Evolutionary conservation across 2,888 invertebrate genomes (phyloP).

Genomic region (Diaphora mendica): DNA sequence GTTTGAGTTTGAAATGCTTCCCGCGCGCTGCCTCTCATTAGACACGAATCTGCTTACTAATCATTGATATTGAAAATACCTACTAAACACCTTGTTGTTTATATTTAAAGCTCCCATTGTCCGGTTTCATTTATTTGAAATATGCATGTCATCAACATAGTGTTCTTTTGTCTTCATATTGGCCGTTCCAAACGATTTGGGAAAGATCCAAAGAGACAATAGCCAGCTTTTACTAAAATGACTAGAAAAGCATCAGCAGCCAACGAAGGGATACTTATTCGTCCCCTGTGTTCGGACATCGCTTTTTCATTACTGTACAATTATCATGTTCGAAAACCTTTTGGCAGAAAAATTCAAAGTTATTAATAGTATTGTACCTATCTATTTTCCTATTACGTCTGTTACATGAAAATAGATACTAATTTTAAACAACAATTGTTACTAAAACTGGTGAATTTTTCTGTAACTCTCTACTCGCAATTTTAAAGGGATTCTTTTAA

Average conservation of each 20-base stretch:
- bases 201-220: slow-evolving; percentile 73
- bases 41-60: slow-evolving; percentile 22
- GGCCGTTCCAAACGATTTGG: slow-evolving; percentile 63
- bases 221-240: slow-evolving; percentile 76
- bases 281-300: background rate
- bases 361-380: background rate
- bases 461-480: background rate
- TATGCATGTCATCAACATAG: slow-evolving; percentile 62
- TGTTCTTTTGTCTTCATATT: slow-evolving; percentile 70
- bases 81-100: slow-evolving; percentile 33
- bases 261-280: background rate
- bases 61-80: slow-evolving; percentile 37
- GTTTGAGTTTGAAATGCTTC: slow-evolving; percentile 56
- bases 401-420: too few species aligned
- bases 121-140: slow-evolving; percentile 56
- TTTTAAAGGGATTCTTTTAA: background rate
- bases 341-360: background rate
- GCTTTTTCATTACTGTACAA: background rate
- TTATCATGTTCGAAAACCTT: background rate
- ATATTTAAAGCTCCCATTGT: slow-evolving; percentile 47
- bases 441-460: too few species aligned
- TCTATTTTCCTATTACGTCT: background rate
- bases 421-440: too few species aligned
- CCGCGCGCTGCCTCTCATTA: slow-evolving; percentile 42
- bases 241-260: slow-evolving; percentile 51